Evolutionary conservation across 2,888 invertebrate genomes (phyloP).

Genomic region (Criorhina ranunculi): DNA sequence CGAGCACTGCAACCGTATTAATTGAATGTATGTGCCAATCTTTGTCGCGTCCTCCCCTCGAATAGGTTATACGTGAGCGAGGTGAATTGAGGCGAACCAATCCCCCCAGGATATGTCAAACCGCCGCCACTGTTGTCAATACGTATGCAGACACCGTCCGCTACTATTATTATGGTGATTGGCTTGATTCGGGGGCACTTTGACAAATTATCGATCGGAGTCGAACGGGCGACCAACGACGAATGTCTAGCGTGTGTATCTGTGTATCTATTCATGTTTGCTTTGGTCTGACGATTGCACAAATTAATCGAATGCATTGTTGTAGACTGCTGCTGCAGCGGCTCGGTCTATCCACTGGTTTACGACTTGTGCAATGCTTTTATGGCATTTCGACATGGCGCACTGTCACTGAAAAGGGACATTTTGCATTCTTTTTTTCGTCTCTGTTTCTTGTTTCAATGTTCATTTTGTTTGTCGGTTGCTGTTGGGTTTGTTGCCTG

Average conservation of each 20-base stretch:
- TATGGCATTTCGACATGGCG: conserved; percentile 64
- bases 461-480: conserved; percentile 44
- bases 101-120: conserved; percentile 63
- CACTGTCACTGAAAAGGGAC: conserved; percentile 48
- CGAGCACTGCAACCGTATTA: conserved; percentile 43
- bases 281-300: conserved; percentile 71
- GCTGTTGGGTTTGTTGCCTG: conserved; percentile 34
- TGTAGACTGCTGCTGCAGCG: conserved; percentile 29
- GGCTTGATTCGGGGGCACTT: conserved; percentile 74
- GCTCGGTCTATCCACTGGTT: conserved; percentile 49
- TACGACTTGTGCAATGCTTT: conserved; percentile 69
- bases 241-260: conserved; percentile 65
- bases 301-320: conserved; percentile 74
- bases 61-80: conserved; percentile 1
- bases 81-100: conserved; percentile 56
- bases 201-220: conserved; percentile 75
- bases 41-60: conserved; percentile 27
- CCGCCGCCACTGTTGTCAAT: conserved; percentile 14
- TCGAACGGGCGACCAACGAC: conserved; percentile 42
- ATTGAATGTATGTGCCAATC: conserved; percentile 72
- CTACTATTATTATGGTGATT: conserved; percentile 72
- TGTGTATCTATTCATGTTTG: conserved; percentile 65
- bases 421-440: conserved; percentile 12
- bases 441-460: conserved; percentile 12
- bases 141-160: conserved; percentile 62